Evolutionary conservation across 2,888 invertebrate genomes (phyloP).

Genomic region (Pomacea canaliculata): DNA sequence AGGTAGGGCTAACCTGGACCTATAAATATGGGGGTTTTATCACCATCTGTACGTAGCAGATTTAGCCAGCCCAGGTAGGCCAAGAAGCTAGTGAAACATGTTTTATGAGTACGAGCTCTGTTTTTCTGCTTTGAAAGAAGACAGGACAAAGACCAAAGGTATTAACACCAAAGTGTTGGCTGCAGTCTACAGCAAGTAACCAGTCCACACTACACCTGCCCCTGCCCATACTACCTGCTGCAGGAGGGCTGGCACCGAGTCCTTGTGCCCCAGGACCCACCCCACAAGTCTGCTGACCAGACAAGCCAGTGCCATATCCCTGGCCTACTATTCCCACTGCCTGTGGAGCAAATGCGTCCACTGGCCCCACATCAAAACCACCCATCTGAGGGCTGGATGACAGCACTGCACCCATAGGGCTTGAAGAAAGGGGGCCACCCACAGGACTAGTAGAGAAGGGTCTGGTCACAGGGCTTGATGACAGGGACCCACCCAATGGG

Average conservation of each 20-base stretch:
- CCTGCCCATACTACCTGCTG: constrained; percentile 20
- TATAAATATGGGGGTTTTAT: too few species aligned
- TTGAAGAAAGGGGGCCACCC: neutral
- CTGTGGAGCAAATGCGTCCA: neutral
- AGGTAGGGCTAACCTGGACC: too few species aligned
- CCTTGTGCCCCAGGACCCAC: constrained; percentile 23
- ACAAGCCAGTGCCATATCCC: constrained; percentile 9
- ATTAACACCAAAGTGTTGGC: too few species aligned
- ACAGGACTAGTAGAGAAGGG: neutral
- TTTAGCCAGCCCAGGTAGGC: too few species aligned
- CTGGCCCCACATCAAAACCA: constrained; percentile 2
- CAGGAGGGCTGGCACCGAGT: constrained; percentile 27
- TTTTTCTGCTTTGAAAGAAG: too few species aligned
- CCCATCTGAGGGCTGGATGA: neutral
- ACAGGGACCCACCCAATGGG: constrained; percentile 20
- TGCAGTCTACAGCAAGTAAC: too few species aligned
- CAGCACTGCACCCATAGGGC: constrained; percentile 8
- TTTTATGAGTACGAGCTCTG: too few species aligned
- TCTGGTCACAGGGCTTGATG: constrained; percentile 3
- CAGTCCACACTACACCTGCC: neutral
- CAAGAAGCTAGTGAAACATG: too few species aligned
- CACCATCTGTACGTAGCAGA: too few species aligned
- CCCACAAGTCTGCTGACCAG: constrained; percentile 6
- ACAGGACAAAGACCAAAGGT: too few species aligned
- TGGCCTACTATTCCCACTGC: constrained; percentile 1